Evolutionary conservation across 2,888 invertebrate genomes (phyloP).

Genomic region (Drosophila glabriapex): DNA sequence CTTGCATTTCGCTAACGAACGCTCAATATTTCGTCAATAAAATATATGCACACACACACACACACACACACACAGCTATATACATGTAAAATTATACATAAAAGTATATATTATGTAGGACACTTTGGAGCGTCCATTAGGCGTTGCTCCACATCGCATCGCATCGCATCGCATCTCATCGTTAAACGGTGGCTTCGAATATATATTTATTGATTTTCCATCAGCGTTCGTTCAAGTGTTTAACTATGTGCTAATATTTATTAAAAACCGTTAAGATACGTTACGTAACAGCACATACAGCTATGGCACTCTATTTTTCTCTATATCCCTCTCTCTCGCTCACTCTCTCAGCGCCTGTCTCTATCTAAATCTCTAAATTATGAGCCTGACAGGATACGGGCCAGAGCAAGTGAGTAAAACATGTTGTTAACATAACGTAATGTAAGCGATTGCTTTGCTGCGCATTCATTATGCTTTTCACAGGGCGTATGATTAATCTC

Average conservation of each 20-base stretch:
- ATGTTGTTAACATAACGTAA: slow-evolving; percentile 61
- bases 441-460: slow-evolving; percentile 49
- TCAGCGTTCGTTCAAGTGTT: slow-evolving; percentile 74
- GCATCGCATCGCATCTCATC: slow-evolving; percentile 5
- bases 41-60: slow-evolving; percentile 21
- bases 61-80: background rate
- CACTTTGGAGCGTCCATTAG: slow-evolving; percentile 63
- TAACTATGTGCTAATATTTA: slow-evolving; percentile 81
- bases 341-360: background rate
- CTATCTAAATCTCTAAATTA: slow-evolving; percentile 41
- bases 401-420: slow-evolving; percentile 36
- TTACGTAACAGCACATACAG: slow-evolving; percentile 59
- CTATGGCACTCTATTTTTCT: background rate
- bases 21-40: slow-evolving; percentile 74
- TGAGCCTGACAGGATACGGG: slow-evolving; percentile 12
- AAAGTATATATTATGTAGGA: slow-evolving; percentile 39
- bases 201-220: slow-evolving; percentile 75
- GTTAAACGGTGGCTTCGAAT: slow-evolving; percentile 22
- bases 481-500: slow-evolving; percentile 79
- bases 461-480: slow-evolving; percentile 66
- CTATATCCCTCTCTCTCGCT: slow-evolving; percentile 8
- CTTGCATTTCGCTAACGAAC: slow-evolving; percentile 28
- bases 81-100: background rate
- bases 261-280: slow-evolving; percentile 65
- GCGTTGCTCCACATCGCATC: slow-evolving; percentile 16